Percentiles rank a stretch among this genome's conserved stretches.
These are phyloP conservation scores for Saxidomus purpurata DNA, from an alignment of 1,140 invertebrate species.

Conservation along the genomic window DNA sequence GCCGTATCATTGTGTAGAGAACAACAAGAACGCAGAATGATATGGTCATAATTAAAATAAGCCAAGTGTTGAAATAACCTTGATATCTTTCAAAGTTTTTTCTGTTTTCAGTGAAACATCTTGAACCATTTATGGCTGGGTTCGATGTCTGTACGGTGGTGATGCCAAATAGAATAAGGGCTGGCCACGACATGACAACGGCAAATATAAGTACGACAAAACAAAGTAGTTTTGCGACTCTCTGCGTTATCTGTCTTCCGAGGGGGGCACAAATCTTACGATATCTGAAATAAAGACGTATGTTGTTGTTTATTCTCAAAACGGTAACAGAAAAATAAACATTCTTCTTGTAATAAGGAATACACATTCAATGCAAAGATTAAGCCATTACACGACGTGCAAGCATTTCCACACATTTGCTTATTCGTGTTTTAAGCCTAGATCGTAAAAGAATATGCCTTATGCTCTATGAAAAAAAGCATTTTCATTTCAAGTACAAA, in stretches of 20 bases:
- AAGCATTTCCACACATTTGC: too few relatives aligned
- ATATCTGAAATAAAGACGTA: constrained; percentile 70
- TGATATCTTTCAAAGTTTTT: constrained; percentile 11
- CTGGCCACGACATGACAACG: constrained; percentile 72
- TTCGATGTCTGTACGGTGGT: constrained; percentile 17
- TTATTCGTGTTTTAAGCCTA: too few relatives aligned
- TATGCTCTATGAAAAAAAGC: too few relatives aligned
- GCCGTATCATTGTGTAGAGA: constrained; percentile 71
- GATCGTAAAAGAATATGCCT: too few relatives aligned
- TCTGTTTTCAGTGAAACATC: constrained; percentile 66
- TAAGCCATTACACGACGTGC: too few relatives aligned
- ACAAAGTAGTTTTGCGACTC: constrained; percentile 66
- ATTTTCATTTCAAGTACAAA: too few relatives aligned
- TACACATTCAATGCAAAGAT: too few relatives aligned
- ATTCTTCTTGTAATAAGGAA: too few relatives aligned
- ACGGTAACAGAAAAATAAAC: too few relatives aligned
- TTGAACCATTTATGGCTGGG: constrained; percentile 37
- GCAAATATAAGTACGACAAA: constrained; percentile 57
- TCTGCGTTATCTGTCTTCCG: constrained; percentile 52
- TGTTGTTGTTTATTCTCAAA: too few relatives aligned
- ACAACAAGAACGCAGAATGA: constrained; percentile 69
- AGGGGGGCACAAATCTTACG: constrained; percentile 74
- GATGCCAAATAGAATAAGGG: constrained; percentile 70
- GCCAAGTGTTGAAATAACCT: constrained; percentile 62
- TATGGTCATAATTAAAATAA: constrained; percentile 63